A percentile compares a stretch with the other conserved stretches of the same genome.
Evolutionary conservation across 2,113 vertebrate species (phyloP).

Genomic region (Cyanistes caeruleus): DNA sequence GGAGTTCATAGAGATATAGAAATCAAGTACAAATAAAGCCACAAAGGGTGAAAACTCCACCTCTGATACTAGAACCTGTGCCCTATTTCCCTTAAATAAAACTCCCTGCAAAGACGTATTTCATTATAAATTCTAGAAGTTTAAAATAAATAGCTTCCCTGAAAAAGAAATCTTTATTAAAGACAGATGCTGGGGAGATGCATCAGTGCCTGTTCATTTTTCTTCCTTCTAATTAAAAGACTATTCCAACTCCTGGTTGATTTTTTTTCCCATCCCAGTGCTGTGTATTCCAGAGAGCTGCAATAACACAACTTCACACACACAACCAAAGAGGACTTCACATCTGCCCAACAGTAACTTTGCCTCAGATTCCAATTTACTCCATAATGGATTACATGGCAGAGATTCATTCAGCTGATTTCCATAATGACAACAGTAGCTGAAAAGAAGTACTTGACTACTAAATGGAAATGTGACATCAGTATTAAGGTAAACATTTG

Average conservation of each 20-base stretch:
- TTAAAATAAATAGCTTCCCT: background rate
- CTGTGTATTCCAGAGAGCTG: background rate
- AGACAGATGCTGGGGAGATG: constrained; percentile 17
- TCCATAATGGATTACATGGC: background rate
- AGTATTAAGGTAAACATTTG: constrained; percentile 18
- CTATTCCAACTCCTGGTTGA: background rate
- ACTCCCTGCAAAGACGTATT: background rate
- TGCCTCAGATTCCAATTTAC: background rate
- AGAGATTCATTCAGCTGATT: constrained; percentile 15
- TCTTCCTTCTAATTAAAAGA: constrained; percentile 7
- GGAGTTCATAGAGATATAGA: background rate
- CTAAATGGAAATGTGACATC: constrained; percentile 39
- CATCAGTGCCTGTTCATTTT: background rate
- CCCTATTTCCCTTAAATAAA: background rate
- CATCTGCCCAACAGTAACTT: background rate
- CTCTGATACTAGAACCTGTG: background rate
- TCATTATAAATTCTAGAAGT: background rate
- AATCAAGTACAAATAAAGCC: background rate
- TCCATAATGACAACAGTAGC: constrained; percentile 30
- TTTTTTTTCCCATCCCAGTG: background rate
- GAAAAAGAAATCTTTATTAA: background rate
- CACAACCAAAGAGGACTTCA: accelerated
- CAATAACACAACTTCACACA: background rate
- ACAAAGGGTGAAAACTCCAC: background rate
- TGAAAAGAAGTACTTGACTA: background rate